phyloP scores from a whole-genome alignment of 2,797 vertebrate species.

The Balearica regulorum region DNA sequence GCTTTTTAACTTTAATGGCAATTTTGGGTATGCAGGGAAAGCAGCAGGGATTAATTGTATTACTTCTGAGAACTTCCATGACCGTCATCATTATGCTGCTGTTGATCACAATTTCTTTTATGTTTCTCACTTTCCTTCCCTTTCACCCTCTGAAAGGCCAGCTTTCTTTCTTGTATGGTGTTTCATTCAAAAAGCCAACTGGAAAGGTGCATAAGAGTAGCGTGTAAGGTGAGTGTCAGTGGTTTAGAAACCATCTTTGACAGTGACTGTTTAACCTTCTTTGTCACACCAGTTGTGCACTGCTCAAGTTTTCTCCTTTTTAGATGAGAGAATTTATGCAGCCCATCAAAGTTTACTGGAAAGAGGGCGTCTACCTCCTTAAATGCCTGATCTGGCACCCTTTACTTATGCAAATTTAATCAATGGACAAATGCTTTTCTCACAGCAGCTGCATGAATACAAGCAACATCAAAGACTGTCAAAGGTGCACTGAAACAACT shows the following conservation, averaged over 20 bases:
- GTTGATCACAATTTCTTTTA: neutral
- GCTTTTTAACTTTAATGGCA: neutral
- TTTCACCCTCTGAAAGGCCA: neutral
- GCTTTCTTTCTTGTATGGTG: neutral
- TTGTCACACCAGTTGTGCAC: neutral
- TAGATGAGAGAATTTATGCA: neutral
- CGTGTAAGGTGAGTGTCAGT: neutral
- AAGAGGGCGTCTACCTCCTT: neutral
- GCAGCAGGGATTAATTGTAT: neutral
- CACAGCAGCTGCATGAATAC: neutral
- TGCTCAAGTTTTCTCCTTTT: neutral
- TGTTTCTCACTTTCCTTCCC: neutral
- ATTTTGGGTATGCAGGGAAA: neutral
- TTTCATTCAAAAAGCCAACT: neutral
- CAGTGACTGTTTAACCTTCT: neutral
- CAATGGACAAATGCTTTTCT: conserved; percentile 15
- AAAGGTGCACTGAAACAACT: neutral
- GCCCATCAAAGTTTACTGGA: neutral
- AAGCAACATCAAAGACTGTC: conserved; percentile 31
- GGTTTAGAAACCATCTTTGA: neutral
- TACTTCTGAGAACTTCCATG: neutral
- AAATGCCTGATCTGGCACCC: neutral
- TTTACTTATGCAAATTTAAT: conserved; percentile 48
- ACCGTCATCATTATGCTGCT: neutral
- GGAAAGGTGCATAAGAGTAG: neutral